Conservation (phyloP, 2,888 invertebrate genomes). For the Heterodera filipjevi region DNA sequence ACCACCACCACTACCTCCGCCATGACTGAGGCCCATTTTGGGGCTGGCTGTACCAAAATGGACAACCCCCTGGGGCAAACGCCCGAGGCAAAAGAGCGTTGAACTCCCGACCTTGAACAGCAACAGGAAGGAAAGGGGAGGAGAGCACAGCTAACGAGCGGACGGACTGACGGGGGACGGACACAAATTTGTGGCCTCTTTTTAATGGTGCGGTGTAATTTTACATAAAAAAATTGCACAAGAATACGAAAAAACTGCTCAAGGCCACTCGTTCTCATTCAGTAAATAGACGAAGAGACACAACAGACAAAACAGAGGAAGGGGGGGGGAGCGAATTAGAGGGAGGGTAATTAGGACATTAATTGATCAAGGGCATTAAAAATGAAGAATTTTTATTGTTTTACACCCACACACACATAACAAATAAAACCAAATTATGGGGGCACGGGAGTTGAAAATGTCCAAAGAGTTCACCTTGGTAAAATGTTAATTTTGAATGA, state of each 20-base stretch:
- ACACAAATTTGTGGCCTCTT: neutral
- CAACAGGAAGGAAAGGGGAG: neutral
- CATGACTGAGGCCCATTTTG: neutral
- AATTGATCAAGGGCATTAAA: neutral
- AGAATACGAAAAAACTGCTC: neutral
- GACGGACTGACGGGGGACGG: neutral
- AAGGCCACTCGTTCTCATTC: neutral
- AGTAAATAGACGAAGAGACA: neutral
- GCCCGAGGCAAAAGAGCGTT: neutral
- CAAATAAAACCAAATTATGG: neutral
- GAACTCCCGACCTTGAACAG: slow-evolving; percentile 4
- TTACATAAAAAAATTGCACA: slow-evolving; percentile 6
- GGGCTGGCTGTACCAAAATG: neutral
- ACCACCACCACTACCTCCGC: neutral
- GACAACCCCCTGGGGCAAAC: neutral
- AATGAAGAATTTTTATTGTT: neutral
- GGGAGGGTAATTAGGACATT: neutral
- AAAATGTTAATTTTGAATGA: too few species aligned
- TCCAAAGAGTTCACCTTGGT: too few species aligned
- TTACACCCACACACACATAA: neutral
- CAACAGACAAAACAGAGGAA: neutral
- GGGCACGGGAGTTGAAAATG: too few species aligned
- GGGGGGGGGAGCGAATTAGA: neutral
- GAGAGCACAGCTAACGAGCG: neutral
- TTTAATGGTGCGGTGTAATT: slow-evolving; percentile 4